Conservation (phyloP, 2,113 vertebrate genomes). For the Petrocephalus microphthalmus region DNA sequence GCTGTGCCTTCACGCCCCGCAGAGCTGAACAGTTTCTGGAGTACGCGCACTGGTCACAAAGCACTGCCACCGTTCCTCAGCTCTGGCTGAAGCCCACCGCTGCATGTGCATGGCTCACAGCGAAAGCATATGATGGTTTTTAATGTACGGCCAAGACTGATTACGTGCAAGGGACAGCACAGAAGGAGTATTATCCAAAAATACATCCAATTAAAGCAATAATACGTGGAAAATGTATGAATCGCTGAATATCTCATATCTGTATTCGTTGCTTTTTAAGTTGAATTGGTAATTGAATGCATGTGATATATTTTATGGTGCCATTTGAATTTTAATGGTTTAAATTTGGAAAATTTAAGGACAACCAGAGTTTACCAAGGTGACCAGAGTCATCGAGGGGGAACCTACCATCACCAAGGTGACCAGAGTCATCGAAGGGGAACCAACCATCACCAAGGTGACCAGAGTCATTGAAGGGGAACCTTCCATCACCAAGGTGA, state of each 20-base stretch:
- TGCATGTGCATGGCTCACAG: constrained; percentile 16
- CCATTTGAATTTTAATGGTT: not conserved
- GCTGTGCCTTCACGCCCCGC: not conserved
- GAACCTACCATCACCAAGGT: constrained; percentile 42
- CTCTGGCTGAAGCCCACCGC: not conserved
- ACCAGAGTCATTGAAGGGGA: constrained; percentile 45
- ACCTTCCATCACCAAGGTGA: constrained; percentile 59
- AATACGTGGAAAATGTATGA: not conserved
- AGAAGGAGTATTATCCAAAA: not conserved
- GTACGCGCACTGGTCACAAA: not conserved
- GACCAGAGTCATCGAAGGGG: constrained; percentile 39
- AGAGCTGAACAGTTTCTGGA: not conserved
- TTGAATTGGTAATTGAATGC: not conserved
- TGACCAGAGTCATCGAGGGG: constrained; percentile 34
- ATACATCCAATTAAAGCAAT: not conserved
- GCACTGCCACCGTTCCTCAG: not conserved
- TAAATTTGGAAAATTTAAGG: not conserved
- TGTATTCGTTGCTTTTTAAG: not conserved
- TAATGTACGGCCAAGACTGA: not conserved
- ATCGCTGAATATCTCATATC: not conserved
- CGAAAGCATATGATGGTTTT: not conserved
- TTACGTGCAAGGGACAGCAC: not conserved
- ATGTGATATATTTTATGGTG: not conserved
- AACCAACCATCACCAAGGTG: constrained; percentile 40
- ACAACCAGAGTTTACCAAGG: constrained; percentile 26